Conservation (phyloP, 2,113 vertebrate species). For the Callionymus lyra region DNA sequence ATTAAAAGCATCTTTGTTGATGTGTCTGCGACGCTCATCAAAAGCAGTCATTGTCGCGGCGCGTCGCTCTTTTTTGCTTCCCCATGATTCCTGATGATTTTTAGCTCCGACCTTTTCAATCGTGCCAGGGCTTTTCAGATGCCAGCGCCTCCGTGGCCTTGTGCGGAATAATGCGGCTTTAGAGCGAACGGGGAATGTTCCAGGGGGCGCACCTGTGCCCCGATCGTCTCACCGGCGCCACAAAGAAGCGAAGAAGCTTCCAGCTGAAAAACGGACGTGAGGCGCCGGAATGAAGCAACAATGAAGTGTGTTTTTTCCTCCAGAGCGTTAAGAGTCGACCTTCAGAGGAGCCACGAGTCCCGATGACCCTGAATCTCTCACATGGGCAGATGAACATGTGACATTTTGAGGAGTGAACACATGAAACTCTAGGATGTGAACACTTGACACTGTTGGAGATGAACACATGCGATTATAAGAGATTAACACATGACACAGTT, state of each 20-base stretch:
- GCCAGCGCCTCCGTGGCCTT: constrained; percentile 53
- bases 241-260: constrained; percentile 54
- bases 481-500: no score
- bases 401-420: no score
- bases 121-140: constrained; percentile 48
- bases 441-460: no score
- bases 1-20: no score
- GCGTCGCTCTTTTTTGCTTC: constrained; percentile 22
- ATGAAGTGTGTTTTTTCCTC: constrained; percentile 44
- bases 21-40: constrained; percentile 1
- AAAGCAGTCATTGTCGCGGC: constrained; percentile 23
- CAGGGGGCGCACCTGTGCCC: constrained; percentile 56
- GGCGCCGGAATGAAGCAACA: constrained; percentile 47
- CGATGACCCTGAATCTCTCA: constrained; percentile 50
- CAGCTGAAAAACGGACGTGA: constrained; percentile 53
- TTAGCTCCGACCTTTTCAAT: constrained; percentile 52
- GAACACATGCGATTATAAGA: no score
- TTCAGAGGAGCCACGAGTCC: constrained; percentile 54
- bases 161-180: constrained; percentile 59
- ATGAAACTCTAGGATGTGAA: no score
- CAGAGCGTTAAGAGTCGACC: constrained; percentile 56
- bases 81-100: constrained; percentile 39
- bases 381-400: no score
- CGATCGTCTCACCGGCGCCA: constrained; percentile 57
- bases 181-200: constrained; percentile 57